phyloP scores from a whole-genome alignment of 2,113 vertebrate species.

The Danio rerio region DNA sequence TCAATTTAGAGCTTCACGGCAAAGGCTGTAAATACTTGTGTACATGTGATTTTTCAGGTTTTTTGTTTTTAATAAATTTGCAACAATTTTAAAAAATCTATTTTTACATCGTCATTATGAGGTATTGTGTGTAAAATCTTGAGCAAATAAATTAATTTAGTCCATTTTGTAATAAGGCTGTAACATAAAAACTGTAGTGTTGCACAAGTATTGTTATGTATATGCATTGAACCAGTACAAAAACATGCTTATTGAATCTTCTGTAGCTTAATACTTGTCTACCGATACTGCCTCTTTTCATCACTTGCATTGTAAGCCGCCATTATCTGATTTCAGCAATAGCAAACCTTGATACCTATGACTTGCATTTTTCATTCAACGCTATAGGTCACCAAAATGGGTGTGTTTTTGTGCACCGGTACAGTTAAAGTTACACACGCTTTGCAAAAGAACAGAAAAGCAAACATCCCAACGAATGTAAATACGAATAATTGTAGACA shows the following conservation, averaged over 20 bases:
- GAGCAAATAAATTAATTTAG: too few species aligned
- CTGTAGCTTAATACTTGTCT: conserved; percentile 5
- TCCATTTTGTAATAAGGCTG: too few species aligned
- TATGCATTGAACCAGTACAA: conserved; percentile 1
- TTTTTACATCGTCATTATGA: too few species aligned
- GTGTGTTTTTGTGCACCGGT: conserved; percentile 32
- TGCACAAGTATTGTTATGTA: neutral
- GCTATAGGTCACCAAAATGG: neutral
- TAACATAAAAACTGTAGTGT: neutral
- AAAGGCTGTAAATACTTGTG: too few species aligned
- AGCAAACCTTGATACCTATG: conserved; percentile 37
- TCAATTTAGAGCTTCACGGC: too few species aligned
- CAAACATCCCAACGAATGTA: neutral
- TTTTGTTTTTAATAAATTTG: too few species aligned
- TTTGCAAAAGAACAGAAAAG: neutral
- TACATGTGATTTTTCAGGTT: too few species aligned
- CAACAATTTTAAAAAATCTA: too few species aligned
- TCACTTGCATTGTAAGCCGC: neutral
- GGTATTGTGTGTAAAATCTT: too few species aligned
- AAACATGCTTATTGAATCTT: conserved; percentile 21
- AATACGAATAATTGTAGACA: neutral
- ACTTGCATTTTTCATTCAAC: conserved; percentile 17
- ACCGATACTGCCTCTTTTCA: neutral
- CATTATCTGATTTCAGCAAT: neutral
- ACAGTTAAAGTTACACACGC: neutral